Conservation (phyloP, 1,140 invertebrate genomes). For the Magallana gigas region DNA sequence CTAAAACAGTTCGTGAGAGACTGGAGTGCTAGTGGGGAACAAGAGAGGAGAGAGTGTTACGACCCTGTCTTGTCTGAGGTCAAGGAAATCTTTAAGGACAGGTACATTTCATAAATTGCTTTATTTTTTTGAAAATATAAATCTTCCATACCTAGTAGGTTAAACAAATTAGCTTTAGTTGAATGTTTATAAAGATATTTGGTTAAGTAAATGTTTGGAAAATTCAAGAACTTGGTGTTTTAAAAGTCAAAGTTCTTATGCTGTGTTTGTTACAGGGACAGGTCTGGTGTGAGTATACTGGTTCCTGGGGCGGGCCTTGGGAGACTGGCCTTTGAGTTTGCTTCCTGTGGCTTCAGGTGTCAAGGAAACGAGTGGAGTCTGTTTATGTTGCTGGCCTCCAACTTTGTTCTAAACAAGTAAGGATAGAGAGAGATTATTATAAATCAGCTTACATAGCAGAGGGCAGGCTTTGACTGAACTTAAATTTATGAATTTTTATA, state of each 20-base stretch:
- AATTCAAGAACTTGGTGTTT: neutral
- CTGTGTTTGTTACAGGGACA: neutral
- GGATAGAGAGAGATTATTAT: constrained; percentile 16
- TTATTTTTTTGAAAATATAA: too few relatives aligned
- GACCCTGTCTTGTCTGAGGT: constrained; percentile 94
- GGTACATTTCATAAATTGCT: constrained; percentile 35
- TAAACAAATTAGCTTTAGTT: constrained; percentile 58
- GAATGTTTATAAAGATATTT: neutral
- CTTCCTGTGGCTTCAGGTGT: constrained; percentile 91
- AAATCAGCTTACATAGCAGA: neutral
- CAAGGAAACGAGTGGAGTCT: constrained; percentile 99
- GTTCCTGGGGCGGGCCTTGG: constrained; percentile 97
- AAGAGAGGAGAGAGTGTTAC: constrained; percentile 93
- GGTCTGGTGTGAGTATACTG: constrained; percentile 86
- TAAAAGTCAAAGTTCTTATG: neutral
- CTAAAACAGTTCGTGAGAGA: constrained; percentile 97
- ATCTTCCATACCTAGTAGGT: too few relatives aligned
- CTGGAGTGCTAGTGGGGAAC: constrained; percentile 92
- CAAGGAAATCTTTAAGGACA: constrained; percentile 82
- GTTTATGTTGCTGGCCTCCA: constrained; percentile 97
- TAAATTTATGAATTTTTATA: too few relatives aligned
- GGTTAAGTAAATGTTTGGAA: neutral
- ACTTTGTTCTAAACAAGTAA: constrained; percentile 95
- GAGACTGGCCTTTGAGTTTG: constrained; percentile 95
- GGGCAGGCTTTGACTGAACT: too few relatives aligned